These are phyloP conservation scores for Lates japonicus DNA, from an alignment of 2,797 vertebrate species.

Conservation along the genomic window DNA sequence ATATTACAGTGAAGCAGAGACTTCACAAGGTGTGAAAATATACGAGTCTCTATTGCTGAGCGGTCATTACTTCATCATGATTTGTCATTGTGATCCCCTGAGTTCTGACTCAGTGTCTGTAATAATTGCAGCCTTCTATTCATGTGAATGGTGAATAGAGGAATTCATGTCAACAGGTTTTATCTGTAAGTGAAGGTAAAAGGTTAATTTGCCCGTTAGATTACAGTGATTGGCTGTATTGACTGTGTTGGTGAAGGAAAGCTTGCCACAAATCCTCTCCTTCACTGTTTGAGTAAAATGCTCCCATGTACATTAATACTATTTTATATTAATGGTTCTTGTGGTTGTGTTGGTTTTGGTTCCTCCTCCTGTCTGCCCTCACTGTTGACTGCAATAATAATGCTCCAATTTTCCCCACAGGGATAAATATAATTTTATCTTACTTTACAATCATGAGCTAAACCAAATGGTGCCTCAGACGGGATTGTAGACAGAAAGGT, in stretches of 20 bases:
- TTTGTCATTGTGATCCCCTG: neutral
- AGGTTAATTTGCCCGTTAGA: neutral
- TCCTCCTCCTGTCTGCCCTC: neutral
- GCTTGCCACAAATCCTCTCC: neutral
- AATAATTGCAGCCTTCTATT: neutral
- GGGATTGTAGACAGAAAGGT: neutral
- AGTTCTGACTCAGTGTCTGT: neutral
- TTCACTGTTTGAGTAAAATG: neutral
- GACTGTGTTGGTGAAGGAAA: slow-evolving; percentile 11
- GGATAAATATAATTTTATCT: neutral
- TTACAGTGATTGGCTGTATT: neutral
- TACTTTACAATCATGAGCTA: neutral
- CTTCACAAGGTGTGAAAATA: neutral
- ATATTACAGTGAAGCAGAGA: neutral
- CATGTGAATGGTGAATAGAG: neutral
- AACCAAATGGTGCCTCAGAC: neutral
- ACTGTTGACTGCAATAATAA: neutral
- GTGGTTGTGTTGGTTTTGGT: neutral
- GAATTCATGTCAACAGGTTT: slow-evolving; percentile 1
- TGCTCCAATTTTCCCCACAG: neutral
- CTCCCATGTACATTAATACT: neutral
- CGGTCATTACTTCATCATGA: neutral
- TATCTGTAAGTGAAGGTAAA: slow-evolving; percentile 1
- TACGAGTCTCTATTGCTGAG: neutral
- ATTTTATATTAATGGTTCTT: neutral